phyloP scores from a whole-genome alignment of 35 echinoderm and acorn worm genomes.

The Chiridota heheva region DNA sequence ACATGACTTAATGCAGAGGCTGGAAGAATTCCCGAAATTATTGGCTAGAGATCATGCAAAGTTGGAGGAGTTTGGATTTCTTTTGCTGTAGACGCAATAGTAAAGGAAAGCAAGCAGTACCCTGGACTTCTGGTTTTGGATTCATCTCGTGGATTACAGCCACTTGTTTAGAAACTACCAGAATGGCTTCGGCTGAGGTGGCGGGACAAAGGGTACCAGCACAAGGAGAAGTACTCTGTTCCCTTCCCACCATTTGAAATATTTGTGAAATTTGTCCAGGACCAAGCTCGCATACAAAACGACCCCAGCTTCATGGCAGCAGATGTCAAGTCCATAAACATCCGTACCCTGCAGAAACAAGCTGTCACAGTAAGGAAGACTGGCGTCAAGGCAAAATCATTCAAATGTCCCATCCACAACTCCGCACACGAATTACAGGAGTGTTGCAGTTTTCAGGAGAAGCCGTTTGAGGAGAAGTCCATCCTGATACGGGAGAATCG shows the following conservation, averaged over 20 bases:
- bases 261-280: constrained; percentile 63
- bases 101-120: constrained; percentile 20
- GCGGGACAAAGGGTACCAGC: constrained; percentile 19
- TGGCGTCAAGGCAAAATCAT: constrained; percentile 22
- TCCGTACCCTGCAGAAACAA: constrained; percentile 19
- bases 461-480: constrained; percentile 13
- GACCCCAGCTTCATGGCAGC: constrained; percentile 37
- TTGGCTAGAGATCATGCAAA: constrained; percentile 9
- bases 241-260: constrained; percentile 50
- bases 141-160: constrained; percentile 28
- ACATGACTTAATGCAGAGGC: constrained; percentile 54
- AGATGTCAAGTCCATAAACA: neutral
- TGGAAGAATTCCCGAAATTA: constrained; percentile 55
- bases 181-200: constrained; percentile 29
- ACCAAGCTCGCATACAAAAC: constrained; percentile 49
- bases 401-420: constrained; percentile 56
- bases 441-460: constrained; percentile 38
- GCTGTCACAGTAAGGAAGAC: constrained; percentile 43
- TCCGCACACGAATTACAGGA: constrained; percentile 25
- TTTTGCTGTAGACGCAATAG: constrained; percentile 23
- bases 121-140: constrained; percentile 32
- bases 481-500: constrained; percentile 21
- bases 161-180: constrained; percentile 46
- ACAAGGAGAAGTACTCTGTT: constrained; percentile 5
- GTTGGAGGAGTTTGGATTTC: constrained; percentile 26